phyloP scores from a whole-genome alignment of 2,888 invertebrate species.

The Myopa testacea region DNA sequence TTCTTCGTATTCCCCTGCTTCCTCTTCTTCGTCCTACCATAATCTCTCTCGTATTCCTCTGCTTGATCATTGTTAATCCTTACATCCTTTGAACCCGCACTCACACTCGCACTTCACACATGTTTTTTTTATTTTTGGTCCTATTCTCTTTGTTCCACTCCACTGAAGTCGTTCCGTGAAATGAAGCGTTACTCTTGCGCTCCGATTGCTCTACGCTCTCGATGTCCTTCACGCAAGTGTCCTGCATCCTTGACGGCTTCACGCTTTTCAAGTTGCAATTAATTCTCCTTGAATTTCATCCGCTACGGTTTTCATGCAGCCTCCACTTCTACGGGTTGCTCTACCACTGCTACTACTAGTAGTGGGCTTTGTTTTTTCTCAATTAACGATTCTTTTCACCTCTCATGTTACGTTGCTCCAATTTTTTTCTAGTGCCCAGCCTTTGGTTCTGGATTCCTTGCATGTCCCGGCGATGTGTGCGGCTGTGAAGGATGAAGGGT shows the following conservation, averaged over 20 bases:
- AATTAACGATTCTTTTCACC: constrained; percentile 27
- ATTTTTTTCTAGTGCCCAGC: neutral
- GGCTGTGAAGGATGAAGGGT: neutral
- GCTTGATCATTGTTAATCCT: constrained; percentile 40
- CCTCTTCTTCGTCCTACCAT: constrained; percentile 18
- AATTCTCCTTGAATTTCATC: constrained; percentile 63
- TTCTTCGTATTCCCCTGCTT: neutral
- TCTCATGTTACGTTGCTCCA: constrained; percentile 21
- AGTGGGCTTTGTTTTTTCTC: constrained; percentile 12
- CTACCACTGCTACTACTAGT: neutral
- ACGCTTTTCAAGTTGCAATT: constrained; percentile 55
- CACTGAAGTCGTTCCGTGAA: constrained; percentile 22
- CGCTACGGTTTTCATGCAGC: constrained; percentile 36
- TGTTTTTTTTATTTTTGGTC: constrained; percentile 7
- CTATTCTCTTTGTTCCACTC: neutral
- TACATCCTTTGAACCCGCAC: constrained; percentile 43
- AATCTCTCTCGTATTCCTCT: neutral
- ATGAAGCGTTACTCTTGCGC: constrained; percentile 39
- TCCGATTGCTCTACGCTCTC: neutral
- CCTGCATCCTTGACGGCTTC: constrained; percentile 41
- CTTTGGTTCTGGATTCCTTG: neutral
- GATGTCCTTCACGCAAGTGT: neutral
- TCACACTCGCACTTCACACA: constrained; percentile 36
- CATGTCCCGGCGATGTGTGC: neutral
- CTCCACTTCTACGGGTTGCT: constrained; percentile 44